Conservation (phyloP, 2,797 vertebrate genomes). For the Poecile montanus region DNA sequence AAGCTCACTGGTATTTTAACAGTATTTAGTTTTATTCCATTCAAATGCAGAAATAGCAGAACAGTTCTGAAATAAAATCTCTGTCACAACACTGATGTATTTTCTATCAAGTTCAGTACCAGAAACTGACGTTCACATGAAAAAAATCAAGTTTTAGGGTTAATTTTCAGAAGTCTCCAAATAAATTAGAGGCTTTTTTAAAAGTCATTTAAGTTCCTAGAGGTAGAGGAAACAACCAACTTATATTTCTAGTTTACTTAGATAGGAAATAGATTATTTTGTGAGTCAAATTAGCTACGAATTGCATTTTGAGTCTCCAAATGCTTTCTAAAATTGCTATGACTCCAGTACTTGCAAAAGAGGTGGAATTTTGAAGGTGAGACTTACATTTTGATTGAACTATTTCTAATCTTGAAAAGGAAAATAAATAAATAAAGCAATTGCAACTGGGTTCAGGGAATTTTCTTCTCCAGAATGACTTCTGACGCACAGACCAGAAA, state of each 20-base stretch:
- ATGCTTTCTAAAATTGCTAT: not conserved
- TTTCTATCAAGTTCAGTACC: not conserved
- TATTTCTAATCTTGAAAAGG: not conserved
- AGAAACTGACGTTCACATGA: not conserved
- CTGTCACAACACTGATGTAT: not conserved
- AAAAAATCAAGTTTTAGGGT: not conserved
- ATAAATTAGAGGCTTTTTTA: not conserved
- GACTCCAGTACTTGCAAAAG: not conserved
- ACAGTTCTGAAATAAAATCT: not conserved
- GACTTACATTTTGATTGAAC: not conserved
- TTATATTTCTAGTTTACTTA: not conserved
- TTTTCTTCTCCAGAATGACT: not conserved
- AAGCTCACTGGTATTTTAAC: not conserved
- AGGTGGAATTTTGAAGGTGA: not conserved
- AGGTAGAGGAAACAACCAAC: not conserved
- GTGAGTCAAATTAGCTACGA: not conserved
- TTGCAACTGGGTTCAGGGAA: not conserved
- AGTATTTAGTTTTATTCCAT: not conserved
- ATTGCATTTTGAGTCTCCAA: not conserved
- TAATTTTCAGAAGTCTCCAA: not conserved
- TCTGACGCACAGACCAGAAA: not conserved
- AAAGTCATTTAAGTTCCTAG: not conserved
- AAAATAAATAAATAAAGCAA: not conserved
- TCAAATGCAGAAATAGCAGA: conserved; percentile 8
- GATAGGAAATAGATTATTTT: not conserved